These are phyloP conservation scores for Phenganax marumi DNA, from an alignment of 92 coral and sea anemone species.

Conservation along the genomic window DNA sequence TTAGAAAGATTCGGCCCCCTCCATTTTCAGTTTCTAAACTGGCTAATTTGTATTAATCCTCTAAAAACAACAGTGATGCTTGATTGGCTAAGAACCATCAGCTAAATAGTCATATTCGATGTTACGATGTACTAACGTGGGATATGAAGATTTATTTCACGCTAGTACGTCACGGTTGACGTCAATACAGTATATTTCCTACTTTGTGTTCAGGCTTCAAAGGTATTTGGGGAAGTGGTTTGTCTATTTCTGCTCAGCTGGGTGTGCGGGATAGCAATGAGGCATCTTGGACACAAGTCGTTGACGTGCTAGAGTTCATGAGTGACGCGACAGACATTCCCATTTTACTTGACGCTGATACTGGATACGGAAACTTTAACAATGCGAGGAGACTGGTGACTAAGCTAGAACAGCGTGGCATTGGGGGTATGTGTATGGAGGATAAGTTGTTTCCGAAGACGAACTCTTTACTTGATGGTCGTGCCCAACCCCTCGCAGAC, in stretches of 20 bases:
- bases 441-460: constrained; percentile 98
- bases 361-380: constrained; percentile 97
- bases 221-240: constrained; percentile 99
- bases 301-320: constrained; percentile 96
- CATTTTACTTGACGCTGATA: constrained; percentile 95
- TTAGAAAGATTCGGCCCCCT: too few relatives aligned
- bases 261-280: constrained; percentile 99
- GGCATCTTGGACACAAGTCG: constrained; percentile 98
- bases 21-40: too few relatives aligned
- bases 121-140: too few relatives aligned
- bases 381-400: constrained; percentile 91
- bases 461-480: constrained; percentile 89
- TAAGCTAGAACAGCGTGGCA: constrained; percentile 86
- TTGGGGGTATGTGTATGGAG: constrained; percentile 97
- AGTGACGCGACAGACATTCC: constrained; percentile 95
- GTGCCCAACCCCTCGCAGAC: constrained; percentile 97
- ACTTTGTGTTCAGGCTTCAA: constrained; percentile 72
- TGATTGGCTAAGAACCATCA: too few relatives aligned
- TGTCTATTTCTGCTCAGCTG: constrained; percentile 92
- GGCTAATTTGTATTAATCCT: too few relatives aligned
- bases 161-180: too few relatives aligned
- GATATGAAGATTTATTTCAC: too few relatives aligned
- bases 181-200: background rate
- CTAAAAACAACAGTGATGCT: too few relatives aligned
- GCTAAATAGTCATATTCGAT: background rate